A percentile compares a stretch with the other conserved stretches of the same genome.
Evolutionary conservation across 2,797 vertebrate species (phyloP).

Genomic region (Propithecus deckenii): DNA sequence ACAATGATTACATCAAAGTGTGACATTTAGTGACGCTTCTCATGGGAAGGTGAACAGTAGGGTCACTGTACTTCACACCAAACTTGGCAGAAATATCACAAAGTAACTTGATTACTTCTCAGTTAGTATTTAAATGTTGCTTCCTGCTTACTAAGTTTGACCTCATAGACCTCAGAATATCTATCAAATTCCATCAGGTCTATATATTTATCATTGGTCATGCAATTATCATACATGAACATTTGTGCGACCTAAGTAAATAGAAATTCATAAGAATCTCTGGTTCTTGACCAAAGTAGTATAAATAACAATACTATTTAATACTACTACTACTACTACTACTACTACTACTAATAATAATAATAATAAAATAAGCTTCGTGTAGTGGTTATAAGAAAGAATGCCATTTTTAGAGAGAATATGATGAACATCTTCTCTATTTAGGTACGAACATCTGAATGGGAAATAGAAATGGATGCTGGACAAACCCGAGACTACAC

Average conservation of each 20-base stretch:
- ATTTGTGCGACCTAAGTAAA: neutral
- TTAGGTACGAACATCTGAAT: neutral
- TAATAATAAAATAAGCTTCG: neutral
- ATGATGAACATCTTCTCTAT: neutral
- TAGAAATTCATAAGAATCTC: neutral
- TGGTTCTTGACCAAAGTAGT: neutral
- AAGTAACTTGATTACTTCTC: neutral
- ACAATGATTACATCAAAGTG: neutral
- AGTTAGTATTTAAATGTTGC: neutral
- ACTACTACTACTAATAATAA: too few relatives aligned
- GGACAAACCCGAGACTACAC: neutral
- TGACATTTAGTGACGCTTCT: rapidly evolving
- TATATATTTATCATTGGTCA: neutral
- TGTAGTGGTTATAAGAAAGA: neutral
- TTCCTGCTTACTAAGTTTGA: neutral
- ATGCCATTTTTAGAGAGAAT: neutral
- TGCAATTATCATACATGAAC: neutral
- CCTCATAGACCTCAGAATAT: neutral
- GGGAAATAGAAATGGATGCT: neutral
- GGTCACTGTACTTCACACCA: neutral
- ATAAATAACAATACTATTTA: neutral
- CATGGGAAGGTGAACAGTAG: rapidly evolving
- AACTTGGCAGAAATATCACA: neutral
- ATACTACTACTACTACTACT: neutral
- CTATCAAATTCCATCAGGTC: neutral